phyloP scores from a whole-genome alignment of 2,888 invertebrate species.

The Melanargia galathea region DNA sequence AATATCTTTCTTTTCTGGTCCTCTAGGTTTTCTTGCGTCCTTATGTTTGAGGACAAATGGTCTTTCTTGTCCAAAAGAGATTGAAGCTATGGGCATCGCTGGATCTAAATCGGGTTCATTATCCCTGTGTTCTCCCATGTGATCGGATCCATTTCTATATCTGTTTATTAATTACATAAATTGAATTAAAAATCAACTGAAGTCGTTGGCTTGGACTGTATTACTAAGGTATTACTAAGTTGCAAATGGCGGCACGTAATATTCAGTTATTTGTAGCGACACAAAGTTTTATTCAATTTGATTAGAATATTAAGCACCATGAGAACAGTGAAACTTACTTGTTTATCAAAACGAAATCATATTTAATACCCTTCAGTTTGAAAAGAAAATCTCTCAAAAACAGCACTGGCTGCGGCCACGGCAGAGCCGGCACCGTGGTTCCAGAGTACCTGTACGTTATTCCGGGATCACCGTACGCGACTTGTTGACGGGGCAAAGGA shows the following conservation, averaged over 20 bases:
- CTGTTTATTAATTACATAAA: conserved; percentile 64
- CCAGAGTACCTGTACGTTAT: conserved; percentile 86
- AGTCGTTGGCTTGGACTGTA: too few species aligned
- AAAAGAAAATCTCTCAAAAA: conserved; percentile 77
- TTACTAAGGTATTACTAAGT: too few species aligned
- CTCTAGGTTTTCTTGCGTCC: conserved; percentile 75
- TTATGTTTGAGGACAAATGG: conserved; percentile 85
- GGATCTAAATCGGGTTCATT: conserved; percentile 85
- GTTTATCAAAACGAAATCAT: conserved; percentile 86
- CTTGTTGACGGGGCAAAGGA: conserved; percentile 86
- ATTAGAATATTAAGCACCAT: not conserved
- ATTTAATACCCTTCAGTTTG: conserved; percentile 77
- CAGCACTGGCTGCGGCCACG: conserved; percentile 82
- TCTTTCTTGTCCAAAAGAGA: conserved; percentile 85
- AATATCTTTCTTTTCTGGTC: conserved; percentile 67
- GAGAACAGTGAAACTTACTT: conserved; percentile 69
- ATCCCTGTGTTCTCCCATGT: conserved; percentile 88
- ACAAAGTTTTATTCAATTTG: too few species aligned
- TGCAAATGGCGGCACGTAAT: too few species aligned
- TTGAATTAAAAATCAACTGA: too few species aligned
- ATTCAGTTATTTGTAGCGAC: too few species aligned
- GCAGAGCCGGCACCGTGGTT: conserved; percentile 82
- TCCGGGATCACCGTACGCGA: conserved; percentile 85
- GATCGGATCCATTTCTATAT: conserved; percentile 85
- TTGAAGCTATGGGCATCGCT: conserved; percentile 84